Conservation (phyloP, 2,888 invertebrate species). For the Drosophila algonquin region DNA sequence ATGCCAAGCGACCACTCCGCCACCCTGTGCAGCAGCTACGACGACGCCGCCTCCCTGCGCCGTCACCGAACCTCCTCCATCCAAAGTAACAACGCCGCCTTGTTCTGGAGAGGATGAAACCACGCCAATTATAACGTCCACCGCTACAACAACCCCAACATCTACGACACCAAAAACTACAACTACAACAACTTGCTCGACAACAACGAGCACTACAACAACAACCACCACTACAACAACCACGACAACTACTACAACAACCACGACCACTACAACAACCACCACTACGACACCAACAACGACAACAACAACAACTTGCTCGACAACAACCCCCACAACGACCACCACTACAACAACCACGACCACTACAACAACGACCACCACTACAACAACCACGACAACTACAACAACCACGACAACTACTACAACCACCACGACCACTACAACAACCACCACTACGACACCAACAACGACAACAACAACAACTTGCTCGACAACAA, state of each 20-base stretch:
- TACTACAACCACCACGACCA: neutral
- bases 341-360: slow-evolving; percentile 13
- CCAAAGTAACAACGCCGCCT: slow-evolving; percentile 16
- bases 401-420: slow-evolving; percentile 1
- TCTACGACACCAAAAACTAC: neutral
- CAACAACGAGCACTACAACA: slow-evolving; percentile 3
- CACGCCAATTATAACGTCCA: neutral
- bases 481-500: neutral
- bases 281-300: neutral
- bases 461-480: slow-evolving; percentile 3
- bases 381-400: slow-evolving; percentile 15
- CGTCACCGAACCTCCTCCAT: slow-evolving; percentile 14
- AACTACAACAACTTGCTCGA: neutral
- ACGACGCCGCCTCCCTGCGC: neutral
- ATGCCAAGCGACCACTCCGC: neutral
- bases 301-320: slow-evolving; percentile 1
- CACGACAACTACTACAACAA: neutral
- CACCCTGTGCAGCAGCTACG: slow-evolving; percentile 57
- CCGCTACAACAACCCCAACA: slow-evolving; percentile 7
- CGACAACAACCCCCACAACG: slow-evolving; percentile 1
- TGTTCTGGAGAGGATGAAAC: slow-evolving; percentile 5
- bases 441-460: slow-evolving; percentile 2
- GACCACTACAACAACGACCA: slow-evolving; percentile 12
- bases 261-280: neutral
- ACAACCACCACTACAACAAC: neutral